Evolutionary conservation across 2,888 invertebrate genomes (phyloP), one percentile per base, ranked within the genome.

Genomic region (Smittia sp.): DNA sequence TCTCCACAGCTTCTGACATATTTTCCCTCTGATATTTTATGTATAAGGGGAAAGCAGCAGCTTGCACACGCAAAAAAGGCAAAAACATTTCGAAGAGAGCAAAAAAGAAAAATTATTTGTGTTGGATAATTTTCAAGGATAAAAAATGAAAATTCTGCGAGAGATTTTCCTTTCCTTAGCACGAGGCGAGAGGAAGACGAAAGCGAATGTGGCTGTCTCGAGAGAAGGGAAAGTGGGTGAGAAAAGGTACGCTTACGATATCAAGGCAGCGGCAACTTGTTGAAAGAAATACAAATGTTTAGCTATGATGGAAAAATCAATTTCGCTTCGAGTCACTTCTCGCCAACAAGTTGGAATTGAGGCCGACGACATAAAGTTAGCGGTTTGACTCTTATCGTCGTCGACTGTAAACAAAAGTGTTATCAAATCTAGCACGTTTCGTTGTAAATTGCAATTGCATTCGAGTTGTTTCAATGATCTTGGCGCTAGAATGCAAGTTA

Each of bases 11-110:
- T 46, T 46, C 46, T 46, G 46, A 46, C 46, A 46, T 46, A 46
- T 46, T 46, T 46, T 46, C 46, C 46, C n/a, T 46, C 46, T n/a
- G n/a, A 46, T 46, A 46, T 46, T 46, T 46, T 46, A 46, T 46
- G 46, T 46, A 46, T 46, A 46, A 46, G 15, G 46, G 46, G 46
- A 46, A 46, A 46, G 46, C 2, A 46, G 15, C 46, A 46, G 46
- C 46, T 15, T 46, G 46, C 46, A 46, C 46, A 15, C 46, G n/a
- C 46, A 46, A 46, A 15, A 46, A 46, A 46, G 11, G 11, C 4
- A 46, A 46, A 15, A 46, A 46, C 11, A 46, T 15, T n/a, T 46
- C 46, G 4, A 46, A 11, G 46, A 46, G 46, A 46, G 46, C 32
- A 32, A 32, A 32, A 32, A 32, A 32, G 32, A 32, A 32, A 32